Evolutionary conservation across 2,888 invertebrate genomes (phyloP).

Genomic region (Prenolepis imparis): DNA sequence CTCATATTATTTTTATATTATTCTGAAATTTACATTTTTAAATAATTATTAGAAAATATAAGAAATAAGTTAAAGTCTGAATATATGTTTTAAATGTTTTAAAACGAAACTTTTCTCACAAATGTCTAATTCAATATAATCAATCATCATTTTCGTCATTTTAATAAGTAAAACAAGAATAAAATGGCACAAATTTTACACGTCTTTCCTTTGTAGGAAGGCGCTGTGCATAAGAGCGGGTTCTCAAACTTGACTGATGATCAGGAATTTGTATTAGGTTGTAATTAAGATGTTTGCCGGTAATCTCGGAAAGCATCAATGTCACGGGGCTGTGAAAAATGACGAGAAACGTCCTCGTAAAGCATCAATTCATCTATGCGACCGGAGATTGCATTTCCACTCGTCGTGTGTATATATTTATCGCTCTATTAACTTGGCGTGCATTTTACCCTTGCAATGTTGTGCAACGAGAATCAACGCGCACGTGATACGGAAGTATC

Average conservation of each 20-base stretch:
- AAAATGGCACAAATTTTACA: neutral
- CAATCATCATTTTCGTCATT: neutral
- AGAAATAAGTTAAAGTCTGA: neutral
- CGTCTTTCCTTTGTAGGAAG: neutral
- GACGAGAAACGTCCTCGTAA: neutral
- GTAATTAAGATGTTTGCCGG: conserved; percentile 22
- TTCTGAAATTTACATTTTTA: neutral
- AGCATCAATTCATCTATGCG: conserved; percentile 27
- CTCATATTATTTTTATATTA: neutral
- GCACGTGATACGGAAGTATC: conserved; percentile 33
- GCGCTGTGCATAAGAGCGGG: conserved; percentile 3
- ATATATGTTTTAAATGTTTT: neutral
- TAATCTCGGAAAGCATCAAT: conserved; percentile 29
- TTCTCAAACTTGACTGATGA: conserved; percentile 2
- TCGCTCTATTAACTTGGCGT: conserved; percentile 48
- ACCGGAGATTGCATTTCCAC: conserved; percentile 50
- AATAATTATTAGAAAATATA: neutral
- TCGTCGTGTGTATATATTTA: conserved; percentile 49
- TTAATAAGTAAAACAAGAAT: neutral
- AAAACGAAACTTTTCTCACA: neutral
- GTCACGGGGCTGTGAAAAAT: conserved; percentile 19
- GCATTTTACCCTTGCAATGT: neutral
- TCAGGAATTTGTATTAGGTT: conserved; percentile 37
- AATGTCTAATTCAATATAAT: neutral
- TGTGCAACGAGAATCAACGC: conserved; percentile 13